Conservation (phyloP, 2,113 vertebrate genomes). For the Chaenogobius annularis region DNA sequence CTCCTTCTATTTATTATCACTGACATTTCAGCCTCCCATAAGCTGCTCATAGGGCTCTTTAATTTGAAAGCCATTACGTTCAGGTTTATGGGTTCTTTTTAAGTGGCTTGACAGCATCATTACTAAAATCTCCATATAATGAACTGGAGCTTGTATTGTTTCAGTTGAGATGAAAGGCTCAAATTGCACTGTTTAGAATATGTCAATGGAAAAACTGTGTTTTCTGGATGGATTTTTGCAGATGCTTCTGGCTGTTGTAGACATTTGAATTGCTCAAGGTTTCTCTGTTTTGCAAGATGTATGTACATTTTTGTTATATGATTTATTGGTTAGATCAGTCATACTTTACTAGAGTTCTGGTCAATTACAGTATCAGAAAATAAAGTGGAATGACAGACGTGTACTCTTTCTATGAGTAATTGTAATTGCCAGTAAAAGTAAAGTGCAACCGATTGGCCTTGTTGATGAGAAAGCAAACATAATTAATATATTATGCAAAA, state of each 20-base stretch:
- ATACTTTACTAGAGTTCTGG: too few relatives aligned
- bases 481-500: too few relatives aligned
- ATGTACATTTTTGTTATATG: background rate
- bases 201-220: conserved; percentile 13
- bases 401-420: too few relatives aligned
- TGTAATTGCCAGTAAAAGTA: too few relatives aligned
- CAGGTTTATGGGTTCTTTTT: background rate
- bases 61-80: conserved; percentile 18
- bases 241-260: conserved; percentile 20
- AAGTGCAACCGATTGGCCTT: too few relatives aligned
- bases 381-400: too few relatives aligned
- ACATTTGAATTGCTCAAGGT: conserved; percentile 51
- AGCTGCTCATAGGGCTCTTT: conserved; percentile 9
- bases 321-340: too few relatives aligned
- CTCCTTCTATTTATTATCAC: conserved; percentile 6
- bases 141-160: conserved; percentile 21
- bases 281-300: background rate
- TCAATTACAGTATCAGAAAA: too few relatives aligned
- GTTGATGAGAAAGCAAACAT: too few relatives aligned
- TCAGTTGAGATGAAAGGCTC: background rate
- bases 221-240: conserved; percentile 17
- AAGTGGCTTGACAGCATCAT: conserved; percentile 12
- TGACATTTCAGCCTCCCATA: background rate
- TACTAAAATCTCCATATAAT: background rate
- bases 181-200: background rate